A percentile compares a stretch with the other conserved stretches of the same genome.
These are phyloP conservation scores for Spisula subtruncata DNA, from an alignment of 2,888 invertebrate genomes.

Conservation along the genomic window DNA sequence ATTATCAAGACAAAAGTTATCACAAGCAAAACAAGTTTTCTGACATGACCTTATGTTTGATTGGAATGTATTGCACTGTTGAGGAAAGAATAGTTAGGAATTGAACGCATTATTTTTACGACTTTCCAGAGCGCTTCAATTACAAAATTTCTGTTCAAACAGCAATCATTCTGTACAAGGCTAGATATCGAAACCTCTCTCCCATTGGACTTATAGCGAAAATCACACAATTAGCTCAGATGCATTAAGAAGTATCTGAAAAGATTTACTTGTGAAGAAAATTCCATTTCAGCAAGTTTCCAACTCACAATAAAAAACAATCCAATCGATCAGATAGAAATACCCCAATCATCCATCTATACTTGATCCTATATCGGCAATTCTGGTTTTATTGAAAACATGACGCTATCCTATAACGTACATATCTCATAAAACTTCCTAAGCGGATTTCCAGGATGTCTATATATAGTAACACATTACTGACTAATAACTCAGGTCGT, in stretches of 20 bases:
- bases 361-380: neutral
- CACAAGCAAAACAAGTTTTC: too few relatives aligned
- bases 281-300: conserved; percentile 49
- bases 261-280: conserved; percentile 43
- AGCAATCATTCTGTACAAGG: neutral
- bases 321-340: neutral
- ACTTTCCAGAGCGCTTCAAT: too few relatives aligned
- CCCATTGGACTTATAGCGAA: neutral
- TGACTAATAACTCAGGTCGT: too few relatives aligned
- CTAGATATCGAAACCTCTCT: neutral
- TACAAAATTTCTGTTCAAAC: too few relatives aligned
- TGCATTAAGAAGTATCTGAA: conserved; percentile 19
- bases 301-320: neutral
- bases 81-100: too few relatives aligned
- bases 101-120: too few relatives aligned
- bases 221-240: conserved; percentile 28
- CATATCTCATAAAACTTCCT: neutral
- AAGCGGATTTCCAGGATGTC: neutral
- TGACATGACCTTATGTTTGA: too few relatives aligned
- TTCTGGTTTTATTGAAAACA: neutral
- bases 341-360: neutral
- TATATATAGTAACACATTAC: neutral
- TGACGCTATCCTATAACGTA: neutral
- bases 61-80: too few relatives aligned
- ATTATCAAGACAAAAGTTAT: too few relatives aligned